These are phyloP conservation scores for Peromyscus leucopus DNA, from an alignment of 2,113 vertebrate genomes.

Conservation along the genomic window DNA sequence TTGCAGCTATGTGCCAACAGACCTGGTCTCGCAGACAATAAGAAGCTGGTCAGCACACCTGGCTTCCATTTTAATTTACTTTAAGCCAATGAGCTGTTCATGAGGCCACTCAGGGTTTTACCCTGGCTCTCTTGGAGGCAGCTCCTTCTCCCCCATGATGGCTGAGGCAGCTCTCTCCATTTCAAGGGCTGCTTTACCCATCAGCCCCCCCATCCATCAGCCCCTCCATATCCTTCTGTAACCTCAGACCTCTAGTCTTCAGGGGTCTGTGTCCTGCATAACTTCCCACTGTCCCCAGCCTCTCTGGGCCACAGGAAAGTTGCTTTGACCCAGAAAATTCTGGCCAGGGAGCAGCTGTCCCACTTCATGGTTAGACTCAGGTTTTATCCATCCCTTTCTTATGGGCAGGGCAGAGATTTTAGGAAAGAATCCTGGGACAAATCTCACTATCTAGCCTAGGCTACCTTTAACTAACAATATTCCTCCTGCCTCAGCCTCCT, in stretches of 20 bases:
- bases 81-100: neutral
- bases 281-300: neutral
- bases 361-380: neutral
- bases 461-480: neutral
- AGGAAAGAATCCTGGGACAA: neutral
- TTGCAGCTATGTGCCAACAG: neutral
- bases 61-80: neutral
- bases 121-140: neutral
- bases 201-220: neutral
- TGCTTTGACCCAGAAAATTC: neutral
- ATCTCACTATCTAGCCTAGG: neutral
- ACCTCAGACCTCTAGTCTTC: neutral
- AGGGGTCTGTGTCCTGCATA: neutral
- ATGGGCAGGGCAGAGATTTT: neutral
- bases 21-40: neutral
- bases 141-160: neutral
- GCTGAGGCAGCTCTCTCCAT: neutral
- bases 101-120: neutral
- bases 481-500: neutral
- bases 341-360: neutral
- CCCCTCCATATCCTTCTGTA: neutral
- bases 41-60: neutral
- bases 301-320: neutral
- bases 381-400: neutral
- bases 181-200: neutral